A percentile compares a stretch with the other conserved stretches of the same genome.
Conservation (phyloP, 2,797 vertebrate genomes). For the Gymnodraco acuticeps region DNA sequence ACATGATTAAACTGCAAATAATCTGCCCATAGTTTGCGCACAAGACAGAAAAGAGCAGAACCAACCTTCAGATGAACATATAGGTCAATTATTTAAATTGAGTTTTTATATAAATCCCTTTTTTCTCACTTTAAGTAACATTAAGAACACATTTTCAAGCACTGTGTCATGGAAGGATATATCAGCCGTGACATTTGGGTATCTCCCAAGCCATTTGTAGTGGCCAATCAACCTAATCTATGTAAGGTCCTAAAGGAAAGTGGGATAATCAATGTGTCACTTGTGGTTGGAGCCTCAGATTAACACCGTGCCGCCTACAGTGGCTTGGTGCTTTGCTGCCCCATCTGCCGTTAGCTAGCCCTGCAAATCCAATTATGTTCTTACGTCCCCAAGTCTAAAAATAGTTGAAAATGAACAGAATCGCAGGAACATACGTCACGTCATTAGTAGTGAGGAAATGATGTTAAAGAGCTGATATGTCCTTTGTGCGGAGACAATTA, state of each 20-base stretch:
- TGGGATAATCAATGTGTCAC: conserved; percentile 57
- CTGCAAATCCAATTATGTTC: conserved; percentile 86
- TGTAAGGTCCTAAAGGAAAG: conserved; percentile 31
- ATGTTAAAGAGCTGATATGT: conserved; percentile 68
- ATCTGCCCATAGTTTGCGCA: background rate
- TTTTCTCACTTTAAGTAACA: background rate
- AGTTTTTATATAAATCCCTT: background rate
- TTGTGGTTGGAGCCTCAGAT: conserved; percentile 73
- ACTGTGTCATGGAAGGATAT: background rate
- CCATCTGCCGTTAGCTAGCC: conserved; percentile 75
- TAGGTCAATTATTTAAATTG: background rate
- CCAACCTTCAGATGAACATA: background rate
- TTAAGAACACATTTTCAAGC: background rate
- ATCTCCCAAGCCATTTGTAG: background rate
- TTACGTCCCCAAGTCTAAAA: conserved; percentile 82
- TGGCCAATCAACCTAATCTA: conserved; percentile 11
- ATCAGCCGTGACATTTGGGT: background rate
- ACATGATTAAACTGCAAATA: background rate
- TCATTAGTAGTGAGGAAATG: conserved; percentile 61
- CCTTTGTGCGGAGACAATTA: conserved; percentile 26
- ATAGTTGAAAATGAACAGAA: conserved; percentile 81
- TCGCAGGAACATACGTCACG: conserved; percentile 41
- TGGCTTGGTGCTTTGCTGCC: conserved; percentile 75
- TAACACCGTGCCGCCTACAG: conserved; percentile 61
- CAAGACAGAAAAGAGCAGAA: background rate